These are phyloP conservation scores for Yponomeuta cagnagella DNA, from an alignment of 2,888 invertebrate species.

Conservation along the genomic window DNA sequence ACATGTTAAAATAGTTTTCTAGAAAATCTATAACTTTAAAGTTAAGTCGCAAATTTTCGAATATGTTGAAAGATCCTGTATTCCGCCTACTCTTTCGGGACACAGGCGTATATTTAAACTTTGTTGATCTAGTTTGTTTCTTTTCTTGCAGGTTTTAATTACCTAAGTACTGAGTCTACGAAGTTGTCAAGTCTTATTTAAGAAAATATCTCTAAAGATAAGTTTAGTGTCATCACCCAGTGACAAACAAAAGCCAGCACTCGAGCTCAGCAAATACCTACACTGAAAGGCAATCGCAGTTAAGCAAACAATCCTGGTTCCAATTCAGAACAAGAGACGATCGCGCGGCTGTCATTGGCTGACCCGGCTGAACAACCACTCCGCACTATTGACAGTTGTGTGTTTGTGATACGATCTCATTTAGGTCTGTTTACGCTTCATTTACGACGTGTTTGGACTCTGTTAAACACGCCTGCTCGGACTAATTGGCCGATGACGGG, in stretches of 20 bases:
- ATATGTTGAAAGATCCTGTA: no score
- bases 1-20: no score
- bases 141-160: no score
- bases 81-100: no score
- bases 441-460: constrained; percentile 68
- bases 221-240: neutral
- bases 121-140: no score
- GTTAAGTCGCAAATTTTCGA: no score
- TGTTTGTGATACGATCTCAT: constrained; percentile 61
- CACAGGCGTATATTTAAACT: no score
- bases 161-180: no score
- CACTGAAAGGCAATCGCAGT: neutral
- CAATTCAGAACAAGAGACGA: constrained; percentile 17
- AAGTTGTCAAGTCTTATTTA: no score
- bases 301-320: neutral
- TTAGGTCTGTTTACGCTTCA: constrained; percentile 65
- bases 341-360: constrained; percentile 42
- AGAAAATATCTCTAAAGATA: no score
- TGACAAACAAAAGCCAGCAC: neutral
- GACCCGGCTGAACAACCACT: constrained; percentile 49
- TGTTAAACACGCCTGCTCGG: constrained; percentile 31
- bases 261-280: constrained; percentile 4
- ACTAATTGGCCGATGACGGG: constrained; percentile 46
- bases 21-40: no score
- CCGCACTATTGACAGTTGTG: constrained; percentile 40